Conservation (phyloP, 2,888 invertebrate species). For the Cheilosia pagana region DNA sequence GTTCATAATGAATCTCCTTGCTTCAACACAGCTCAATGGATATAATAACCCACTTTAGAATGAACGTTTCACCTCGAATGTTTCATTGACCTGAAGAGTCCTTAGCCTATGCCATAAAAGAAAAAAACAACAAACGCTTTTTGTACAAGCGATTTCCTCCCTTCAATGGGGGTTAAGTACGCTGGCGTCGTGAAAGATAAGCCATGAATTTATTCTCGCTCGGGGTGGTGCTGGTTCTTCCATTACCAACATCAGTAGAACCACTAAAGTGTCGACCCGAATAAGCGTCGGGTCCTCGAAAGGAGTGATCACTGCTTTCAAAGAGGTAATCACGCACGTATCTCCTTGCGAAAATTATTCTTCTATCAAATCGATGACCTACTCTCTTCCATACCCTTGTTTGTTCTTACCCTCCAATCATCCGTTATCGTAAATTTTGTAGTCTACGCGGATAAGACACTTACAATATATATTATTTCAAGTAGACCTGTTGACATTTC, state of each 20-base stretch:
- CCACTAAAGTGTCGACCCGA: constrained; percentile 62
- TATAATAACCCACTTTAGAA: constrained; percentile 62
- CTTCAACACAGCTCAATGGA: constrained; percentile 29
- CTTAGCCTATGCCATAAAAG: constrained; percentile 55
- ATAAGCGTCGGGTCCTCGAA: constrained; percentile 62
- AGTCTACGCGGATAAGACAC: constrained; percentile 30
- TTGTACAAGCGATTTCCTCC: constrained; percentile 54
- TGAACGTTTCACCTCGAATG: constrained; percentile 57
- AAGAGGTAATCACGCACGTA: constrained; percentile 72
- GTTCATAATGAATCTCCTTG: constrained; percentile 24
- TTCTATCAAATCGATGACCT: constrained; percentile 69
- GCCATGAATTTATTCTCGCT: constrained; percentile 62
- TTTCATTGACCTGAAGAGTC: constrained; percentile 60
- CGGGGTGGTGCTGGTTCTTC: constrained; percentile 5
- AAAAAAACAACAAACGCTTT: background rate
- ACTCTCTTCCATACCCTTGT: constrained; percentile 28
- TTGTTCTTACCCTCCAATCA: background rate
- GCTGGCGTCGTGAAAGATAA: constrained; percentile 64
- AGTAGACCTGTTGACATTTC: constrained; percentile 66
- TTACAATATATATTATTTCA: constrained; percentile 53
- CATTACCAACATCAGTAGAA: constrained; percentile 25
- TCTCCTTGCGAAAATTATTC: constrained; percentile 33
- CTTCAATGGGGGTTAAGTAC: constrained; percentile 63
- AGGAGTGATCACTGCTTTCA: constrained; percentile 64
- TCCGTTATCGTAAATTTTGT: constrained; percentile 35